Conservation (phyloP, 2,113 vertebrate genomes). For the Limnothrissa miodon region DNA sequence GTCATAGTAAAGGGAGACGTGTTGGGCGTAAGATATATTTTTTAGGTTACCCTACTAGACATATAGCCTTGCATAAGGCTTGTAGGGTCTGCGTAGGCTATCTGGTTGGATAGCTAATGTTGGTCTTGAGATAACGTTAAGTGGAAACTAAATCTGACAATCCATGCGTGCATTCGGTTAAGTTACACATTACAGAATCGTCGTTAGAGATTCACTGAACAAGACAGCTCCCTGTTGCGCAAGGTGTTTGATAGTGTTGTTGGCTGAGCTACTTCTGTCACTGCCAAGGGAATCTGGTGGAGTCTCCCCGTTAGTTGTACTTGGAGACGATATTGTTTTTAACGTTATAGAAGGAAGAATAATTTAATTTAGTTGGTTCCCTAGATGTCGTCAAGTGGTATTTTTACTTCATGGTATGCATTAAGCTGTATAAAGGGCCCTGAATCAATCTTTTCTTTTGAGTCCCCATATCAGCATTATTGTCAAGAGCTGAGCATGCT, state of each 20-base stretch:
- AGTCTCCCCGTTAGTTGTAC: not conserved
- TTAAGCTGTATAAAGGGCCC: no score
- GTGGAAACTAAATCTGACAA: not conserved
- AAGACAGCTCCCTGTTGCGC: not conserved
- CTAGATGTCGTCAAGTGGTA: not conserved
- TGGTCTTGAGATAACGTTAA: not conserved
- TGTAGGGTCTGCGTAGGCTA: constrained; percentile 3
- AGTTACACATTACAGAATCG: not conserved
- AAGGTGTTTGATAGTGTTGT: not conserved
- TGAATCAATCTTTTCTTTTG: not conserved
- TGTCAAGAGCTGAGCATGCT: constrained; percentile 6
- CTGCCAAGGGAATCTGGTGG: not conserved
- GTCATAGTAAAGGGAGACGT: not conserved
- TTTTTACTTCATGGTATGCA: not conserved
- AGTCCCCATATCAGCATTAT: not conserved
- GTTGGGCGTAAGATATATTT: not conserved
- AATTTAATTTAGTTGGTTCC: no score
- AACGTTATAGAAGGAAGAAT: no score
- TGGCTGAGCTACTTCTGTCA: not conserved
- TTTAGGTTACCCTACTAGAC: not conserved
- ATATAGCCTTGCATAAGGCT: not conserved
- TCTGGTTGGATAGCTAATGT: not conserved
- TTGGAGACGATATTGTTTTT: not conserved
- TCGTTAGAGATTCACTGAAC: not conserved
- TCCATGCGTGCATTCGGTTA: not conserved